phyloP scores from a whole-genome alignment of 2,888 invertebrate genomes.

The Macropis europaea region DNA sequence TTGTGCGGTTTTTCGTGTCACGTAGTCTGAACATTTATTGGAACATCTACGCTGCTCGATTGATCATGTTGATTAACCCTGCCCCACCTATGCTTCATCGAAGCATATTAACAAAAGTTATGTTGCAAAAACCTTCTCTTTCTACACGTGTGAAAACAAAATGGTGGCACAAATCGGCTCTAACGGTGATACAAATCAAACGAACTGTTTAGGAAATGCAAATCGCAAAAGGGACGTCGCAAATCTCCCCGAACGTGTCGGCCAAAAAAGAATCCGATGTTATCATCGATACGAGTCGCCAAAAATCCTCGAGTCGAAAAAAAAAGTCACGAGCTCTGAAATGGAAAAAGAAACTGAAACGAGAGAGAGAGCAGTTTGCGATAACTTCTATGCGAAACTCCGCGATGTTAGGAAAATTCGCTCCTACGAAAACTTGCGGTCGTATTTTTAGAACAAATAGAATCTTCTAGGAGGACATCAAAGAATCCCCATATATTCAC shows the following conservation, averaged over 20 bases:
- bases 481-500: constrained; percentile 5
- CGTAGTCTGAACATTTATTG: neutral
- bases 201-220: constrained; percentile 7
- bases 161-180: constrained; percentile 59
- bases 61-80: neutral
- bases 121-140: constrained; percentile 16
- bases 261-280: too few species aligned
- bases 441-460: constrained; percentile 3
- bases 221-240: neutral
- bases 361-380: too few species aligned
- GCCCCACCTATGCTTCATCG: neutral
- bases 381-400: neutral
- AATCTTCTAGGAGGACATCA: constrained; percentile 16
- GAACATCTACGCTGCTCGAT: neutral
- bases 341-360: neutral
- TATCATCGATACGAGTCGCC: neutral
- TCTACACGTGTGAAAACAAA: constrained; percentile 47
- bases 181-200: constrained; percentile 47
- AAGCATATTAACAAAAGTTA: neutral
- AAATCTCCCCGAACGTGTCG: too few species aligned
- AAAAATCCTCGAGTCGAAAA: neutral
- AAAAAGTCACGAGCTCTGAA: neutral
- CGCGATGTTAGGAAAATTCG: neutral
- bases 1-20: too few species aligned
- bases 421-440: neutral